Base-by-base conservation (phyloP, 2,888 invertebrate species). In the Plagodis dolabraria region DNA sequence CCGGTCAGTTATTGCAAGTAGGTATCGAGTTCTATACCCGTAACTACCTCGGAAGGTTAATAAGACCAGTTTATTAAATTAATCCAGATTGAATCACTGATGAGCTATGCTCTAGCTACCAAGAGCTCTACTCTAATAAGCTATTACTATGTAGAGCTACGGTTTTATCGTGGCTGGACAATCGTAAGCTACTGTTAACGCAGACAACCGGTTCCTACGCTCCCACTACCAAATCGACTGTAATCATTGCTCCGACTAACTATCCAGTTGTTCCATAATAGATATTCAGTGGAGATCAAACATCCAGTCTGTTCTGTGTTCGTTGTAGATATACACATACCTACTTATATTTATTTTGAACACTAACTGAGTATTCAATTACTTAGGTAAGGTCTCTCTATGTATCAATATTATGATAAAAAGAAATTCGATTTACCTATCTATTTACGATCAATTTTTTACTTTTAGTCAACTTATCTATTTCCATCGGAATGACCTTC, bases 141-240 rank as follows among this genome's bases (percentile, higher is more conserved):
- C 55, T 56, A 80, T 82, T 77, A 55, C 44, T 43, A 43, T 56
- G 47, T 57, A 80, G 80, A 80, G 82, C 81, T 85, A 77, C 71
- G 70, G 60, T 67, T 62, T 87, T 87, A 89, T 86, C 83, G 81
- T 81, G 80, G 49, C 71, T 78, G 82, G 81, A 87, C 87, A 86
- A 85, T 87, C 86, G 85, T 85, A 79, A 77, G 88, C 90, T 90
- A 89, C 92, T 87, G 91, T 88, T 86, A 84, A 83, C 78, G 76
- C 75, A 74, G 70, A 65, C 64, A 83, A 90, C 91, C 89, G 89
- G 91, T 92, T 80, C 71, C 71, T 77, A 85, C 72, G 74, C 86
- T 84, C 76, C 76, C 77, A 78, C 76, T 79, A 75, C 80, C 86
- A 79, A 83, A 83, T 79, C 80, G 76, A 80, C 85, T 76, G 82